phyloP scores from a whole-genome alignment of 2,888 invertebrate genomes.

The Tillus elongatus region DNA sequence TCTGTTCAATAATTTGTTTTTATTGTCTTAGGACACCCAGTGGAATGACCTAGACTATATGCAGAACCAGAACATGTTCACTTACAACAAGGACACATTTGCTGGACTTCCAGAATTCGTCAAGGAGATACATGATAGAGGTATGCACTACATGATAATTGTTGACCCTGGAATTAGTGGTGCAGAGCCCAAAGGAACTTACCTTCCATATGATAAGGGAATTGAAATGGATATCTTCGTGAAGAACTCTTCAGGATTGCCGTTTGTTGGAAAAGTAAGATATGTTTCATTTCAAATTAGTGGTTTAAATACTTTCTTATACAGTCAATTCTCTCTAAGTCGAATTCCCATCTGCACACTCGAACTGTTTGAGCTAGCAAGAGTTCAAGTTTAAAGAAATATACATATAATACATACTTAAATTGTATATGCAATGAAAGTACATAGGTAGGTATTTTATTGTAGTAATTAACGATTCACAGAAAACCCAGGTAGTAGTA shows the following conservation, averaged over 20 bases:
- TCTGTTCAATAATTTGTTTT: neutral
- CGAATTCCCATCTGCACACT: no score
- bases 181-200: constrained; percentile 52
- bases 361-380: no score
- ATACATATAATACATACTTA: no score
- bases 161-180: constrained; percentile 67
- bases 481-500: no score
- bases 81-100: constrained; percentile 52
- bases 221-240: constrained; percentile 59
- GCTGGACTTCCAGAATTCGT: constrained; percentile 56
- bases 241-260: constrained; percentile 52
- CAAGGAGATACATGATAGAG: constrained; percentile 51
- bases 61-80: constrained; percentile 68
- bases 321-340: no score
- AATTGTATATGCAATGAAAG: no score
- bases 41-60: constrained; percentile 81
- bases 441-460: no score
- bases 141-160: constrained; percentile 65
- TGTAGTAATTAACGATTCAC: no score
- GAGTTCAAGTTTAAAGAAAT: no score
- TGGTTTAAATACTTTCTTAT: no score
- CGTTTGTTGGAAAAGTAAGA: constrained; percentile 61
- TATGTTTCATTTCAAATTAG: no score
- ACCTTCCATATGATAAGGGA: constrained; percentile 66
- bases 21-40: constrained; percentile 52